phyloP scores from a whole-genome alignment of 2,888 invertebrate genomes.

The Acleris emargana region DNA sequence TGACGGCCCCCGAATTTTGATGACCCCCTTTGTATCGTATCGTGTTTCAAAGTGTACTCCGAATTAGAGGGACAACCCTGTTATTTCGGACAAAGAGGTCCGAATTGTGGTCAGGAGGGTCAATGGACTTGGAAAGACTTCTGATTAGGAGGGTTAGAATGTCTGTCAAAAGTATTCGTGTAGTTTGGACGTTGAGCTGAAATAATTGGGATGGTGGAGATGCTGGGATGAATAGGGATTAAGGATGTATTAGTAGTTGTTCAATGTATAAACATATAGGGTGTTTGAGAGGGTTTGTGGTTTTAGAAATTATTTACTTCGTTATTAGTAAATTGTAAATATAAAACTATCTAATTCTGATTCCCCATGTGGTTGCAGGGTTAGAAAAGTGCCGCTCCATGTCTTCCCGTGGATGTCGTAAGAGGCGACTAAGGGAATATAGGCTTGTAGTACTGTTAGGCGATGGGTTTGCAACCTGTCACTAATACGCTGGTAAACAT shows the following conservation, averaged over 20 bases:
- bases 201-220: constrained; percentile 1
- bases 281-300: not conserved
- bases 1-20: constrained; percentile 76
- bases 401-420: no score
- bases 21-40: constrained; percentile 76
- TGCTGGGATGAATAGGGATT: not conserved
- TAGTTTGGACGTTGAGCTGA: constrained; percentile 19
- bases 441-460: no score
- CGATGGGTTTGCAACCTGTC: no score
- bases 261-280: not conserved
- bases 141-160: constrained; percentile 20
- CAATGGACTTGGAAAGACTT: constrained; percentile 22
- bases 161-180: constrained; percentile 23
- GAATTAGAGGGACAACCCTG: constrained; percentile 64
- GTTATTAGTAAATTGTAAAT: no score
- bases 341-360: no score
- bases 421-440: no score
- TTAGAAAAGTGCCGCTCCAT: no score
- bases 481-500: no score
- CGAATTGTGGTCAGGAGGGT: constrained; percentile 33
- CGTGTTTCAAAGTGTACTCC: constrained; percentile 76
- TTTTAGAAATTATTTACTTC: no score
- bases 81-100: constrained; percentile 39
- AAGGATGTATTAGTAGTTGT: not conserved
- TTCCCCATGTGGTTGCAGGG: no score